phyloP scores from a whole-genome alignment of 2,113 vertebrate species.

The Tragelaphus imberbis region DNA sequence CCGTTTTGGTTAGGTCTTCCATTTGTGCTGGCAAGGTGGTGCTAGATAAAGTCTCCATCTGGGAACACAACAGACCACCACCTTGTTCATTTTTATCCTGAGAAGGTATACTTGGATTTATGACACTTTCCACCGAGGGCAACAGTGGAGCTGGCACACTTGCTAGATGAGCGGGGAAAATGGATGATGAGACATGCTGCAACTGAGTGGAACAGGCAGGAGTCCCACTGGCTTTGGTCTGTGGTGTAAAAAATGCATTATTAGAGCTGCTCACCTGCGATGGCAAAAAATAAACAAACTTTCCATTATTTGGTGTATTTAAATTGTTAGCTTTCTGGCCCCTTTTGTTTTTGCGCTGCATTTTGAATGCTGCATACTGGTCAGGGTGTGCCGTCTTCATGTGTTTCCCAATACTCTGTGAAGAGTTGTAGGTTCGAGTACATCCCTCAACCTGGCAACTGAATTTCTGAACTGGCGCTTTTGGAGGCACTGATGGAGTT shows the following conservation, averaged over 20 bases:
- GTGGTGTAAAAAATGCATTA: slow-evolving; percentile 76
- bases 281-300: slow-evolving; percentile 74
- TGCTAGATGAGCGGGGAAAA: slow-evolving; percentile 84
- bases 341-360: slow-evolving; percentile 85
- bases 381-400: slow-evolving; percentile 94
- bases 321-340: slow-evolving; percentile 73
- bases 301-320: slow-evolving; percentile 74
- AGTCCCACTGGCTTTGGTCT: slow-evolving; percentile 80
- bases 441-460: slow-evolving; percentile 91
- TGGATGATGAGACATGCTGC: slow-evolving; percentile 76
- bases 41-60: slow-evolving; percentile 78
- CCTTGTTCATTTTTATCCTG: slow-evolving; percentile 81
- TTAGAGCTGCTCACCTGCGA: slow-evolving; percentile 72
- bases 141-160: slow-evolving; percentile 84
- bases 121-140: slow-evolving; percentile 81
- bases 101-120: slow-evolving; percentile 75
- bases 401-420: slow-evolving; percentile 94
- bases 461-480: slow-evolving; percentile 82
- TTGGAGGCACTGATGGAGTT: slow-evolving; percentile 71
- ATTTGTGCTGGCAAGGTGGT: slow-evolving; percentile 78
- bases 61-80: slow-evolving; percentile 76
- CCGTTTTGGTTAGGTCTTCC: slow-evolving; percentile 82
- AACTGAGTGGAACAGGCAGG: slow-evolving; percentile 74
- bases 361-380: slow-evolving; percentile 91
- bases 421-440: slow-evolving; percentile 90